Percentiles rank a stretch among this genome's conserved stretches.
phyloP scores from a whole-genome alignment of 2,113 vertebrate genomes.

The Dolichotis patagonum region DNA sequence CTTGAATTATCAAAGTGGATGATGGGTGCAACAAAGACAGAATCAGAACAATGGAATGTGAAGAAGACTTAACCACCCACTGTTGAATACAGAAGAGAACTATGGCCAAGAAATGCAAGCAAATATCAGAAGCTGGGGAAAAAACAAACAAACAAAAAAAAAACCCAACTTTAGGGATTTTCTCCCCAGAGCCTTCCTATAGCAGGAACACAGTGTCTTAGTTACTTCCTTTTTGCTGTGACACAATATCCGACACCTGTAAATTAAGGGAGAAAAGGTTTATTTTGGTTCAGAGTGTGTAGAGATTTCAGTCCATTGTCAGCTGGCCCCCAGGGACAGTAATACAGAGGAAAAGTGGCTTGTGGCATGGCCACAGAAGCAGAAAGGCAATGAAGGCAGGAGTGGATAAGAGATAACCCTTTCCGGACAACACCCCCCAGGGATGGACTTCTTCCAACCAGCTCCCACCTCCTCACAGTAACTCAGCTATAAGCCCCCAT shows the following conservation, averaged over 20 bases:
- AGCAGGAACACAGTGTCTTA: neutral
- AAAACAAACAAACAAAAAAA: neutral
- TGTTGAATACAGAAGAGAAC: neutral
- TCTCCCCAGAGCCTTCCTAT: neutral
- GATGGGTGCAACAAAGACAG: neutral
- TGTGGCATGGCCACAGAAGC: neutral
- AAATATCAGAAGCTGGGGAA: neutral
- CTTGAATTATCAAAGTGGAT: neutral
- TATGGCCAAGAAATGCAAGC: neutral
- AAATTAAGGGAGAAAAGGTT: neutral
- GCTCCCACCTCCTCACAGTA: neutral
- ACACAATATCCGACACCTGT: neutral
- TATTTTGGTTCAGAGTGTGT: neutral
- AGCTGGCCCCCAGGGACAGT: neutral
- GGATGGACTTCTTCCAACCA: neutral
- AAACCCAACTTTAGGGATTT: neutral
- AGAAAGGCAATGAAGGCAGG: neutral
- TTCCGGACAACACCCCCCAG: neutral
- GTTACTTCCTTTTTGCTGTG: neutral
- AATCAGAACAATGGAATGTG: neutral
- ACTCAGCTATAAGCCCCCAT: neutral
- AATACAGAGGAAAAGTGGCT: neutral
- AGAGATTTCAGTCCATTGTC: neutral
- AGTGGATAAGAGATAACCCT: neutral
- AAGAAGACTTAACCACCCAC: neutral